These are phyloP conservation scores for Lepidurus couesii DNA, from an alignment of 1,140 invertebrate genomes.

Conservation along the genomic window DNA sequence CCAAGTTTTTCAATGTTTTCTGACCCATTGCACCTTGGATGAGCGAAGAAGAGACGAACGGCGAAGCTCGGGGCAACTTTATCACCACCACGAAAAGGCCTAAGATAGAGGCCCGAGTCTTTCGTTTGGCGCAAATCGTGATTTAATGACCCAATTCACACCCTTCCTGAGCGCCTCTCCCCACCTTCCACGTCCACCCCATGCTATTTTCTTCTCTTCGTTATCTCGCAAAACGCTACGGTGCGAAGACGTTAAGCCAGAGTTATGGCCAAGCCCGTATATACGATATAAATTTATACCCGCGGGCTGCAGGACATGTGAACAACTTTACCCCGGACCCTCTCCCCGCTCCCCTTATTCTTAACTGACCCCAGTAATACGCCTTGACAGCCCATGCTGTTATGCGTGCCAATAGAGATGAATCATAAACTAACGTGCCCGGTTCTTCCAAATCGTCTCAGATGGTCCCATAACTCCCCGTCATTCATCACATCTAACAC, in stretches of 20 bases:
- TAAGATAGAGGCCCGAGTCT: conserved; percentile 18
- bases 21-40: conserved; percentile 21
- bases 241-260: conserved; percentile 20
- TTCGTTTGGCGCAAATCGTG: conserved; percentile 21
- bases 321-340: neutral
- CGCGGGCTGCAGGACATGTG: neutral
- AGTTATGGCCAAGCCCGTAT: conserved; percentile 9
- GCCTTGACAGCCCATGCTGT: neutral
- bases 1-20: conserved; percentile 16
- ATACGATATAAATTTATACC: conserved; percentile 16
- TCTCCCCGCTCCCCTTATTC: neutral
- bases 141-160: conserved; percentile 22
- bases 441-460: neutral
- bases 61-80: neutral
- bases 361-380: conserved; percentile 21
- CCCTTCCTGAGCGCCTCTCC: neutral
- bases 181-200: neutral
- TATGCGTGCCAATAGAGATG: conserved; percentile 3
- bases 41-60: conserved; percentile 2
- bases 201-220: neutral
- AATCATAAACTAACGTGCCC: conserved; percentile 1
- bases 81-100: conserved; percentile 5
- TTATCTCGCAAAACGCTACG: conserved; percentile 10
- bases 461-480: neutral
- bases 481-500: neutral